phyloP scores from a whole-genome alignment of 2,113 vertebrate species.

The Typhlomys cinereus region DNA sequence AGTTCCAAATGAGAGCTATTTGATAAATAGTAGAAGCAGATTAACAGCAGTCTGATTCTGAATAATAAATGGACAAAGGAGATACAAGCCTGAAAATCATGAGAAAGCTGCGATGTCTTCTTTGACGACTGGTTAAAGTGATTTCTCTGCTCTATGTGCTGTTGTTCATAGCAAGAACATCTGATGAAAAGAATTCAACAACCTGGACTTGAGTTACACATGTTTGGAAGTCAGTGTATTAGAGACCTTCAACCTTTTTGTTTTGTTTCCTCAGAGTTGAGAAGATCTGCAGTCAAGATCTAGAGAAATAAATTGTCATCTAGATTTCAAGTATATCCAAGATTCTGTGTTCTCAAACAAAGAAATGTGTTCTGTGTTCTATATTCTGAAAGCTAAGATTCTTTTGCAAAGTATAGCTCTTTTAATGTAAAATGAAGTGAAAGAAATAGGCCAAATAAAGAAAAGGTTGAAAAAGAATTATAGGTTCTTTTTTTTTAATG shows the following conservation, averaged over 20 bases:
- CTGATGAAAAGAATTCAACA: background rate
- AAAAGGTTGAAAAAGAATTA: conserved; percentile 10
- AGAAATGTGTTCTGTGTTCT: background rate
- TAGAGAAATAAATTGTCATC: background rate
- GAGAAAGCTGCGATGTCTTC: background rate
- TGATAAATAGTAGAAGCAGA: background rate
- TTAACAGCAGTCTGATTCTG: background rate
- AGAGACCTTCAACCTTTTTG: background rate
- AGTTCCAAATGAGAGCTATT: conserved; percentile 28
- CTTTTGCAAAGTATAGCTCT: background rate
- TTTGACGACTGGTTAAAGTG: background rate
- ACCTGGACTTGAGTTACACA: background rate
- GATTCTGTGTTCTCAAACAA: background rate
- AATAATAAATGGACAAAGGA: background rate
- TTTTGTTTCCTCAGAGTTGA: background rate
- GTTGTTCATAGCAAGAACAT: background rate
- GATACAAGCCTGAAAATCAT: background rate
- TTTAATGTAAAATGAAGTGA: conserved; percentile 7
- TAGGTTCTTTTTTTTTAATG: background rate
- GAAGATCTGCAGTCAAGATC: background rate
- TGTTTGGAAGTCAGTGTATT: background rate
- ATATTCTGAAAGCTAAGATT: conserved; percentile 21
- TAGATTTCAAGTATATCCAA: background rate
- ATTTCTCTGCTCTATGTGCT: background rate
- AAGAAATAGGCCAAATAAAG: background rate